Conservation (phyloP, 2,113 vertebrate species). For the Struthidea cinerea region DNA sequence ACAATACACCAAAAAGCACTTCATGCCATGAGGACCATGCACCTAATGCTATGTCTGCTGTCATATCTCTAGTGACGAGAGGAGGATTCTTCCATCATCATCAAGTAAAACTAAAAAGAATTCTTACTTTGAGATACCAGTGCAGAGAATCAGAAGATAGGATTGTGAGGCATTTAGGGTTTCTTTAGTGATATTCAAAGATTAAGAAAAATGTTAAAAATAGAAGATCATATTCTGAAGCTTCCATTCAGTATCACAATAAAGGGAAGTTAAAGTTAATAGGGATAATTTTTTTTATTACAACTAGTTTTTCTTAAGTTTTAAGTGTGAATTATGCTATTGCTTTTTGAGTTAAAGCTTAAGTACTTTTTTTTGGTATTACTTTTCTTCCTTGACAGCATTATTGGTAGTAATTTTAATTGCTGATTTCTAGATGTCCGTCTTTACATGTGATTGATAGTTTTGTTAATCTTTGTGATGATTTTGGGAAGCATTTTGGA, state of each 20-base stretch:
- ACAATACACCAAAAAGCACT: neutral
- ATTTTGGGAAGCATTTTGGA: conserved; percentile 44
- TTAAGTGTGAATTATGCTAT: neutral
- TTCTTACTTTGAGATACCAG: neutral
- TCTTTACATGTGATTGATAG: neutral
- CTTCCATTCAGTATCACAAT: neutral
- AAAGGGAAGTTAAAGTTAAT: neutral
- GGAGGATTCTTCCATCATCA: neutral
- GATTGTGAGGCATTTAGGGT: neutral
- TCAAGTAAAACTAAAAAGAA: neutral
- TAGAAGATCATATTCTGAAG: neutral
- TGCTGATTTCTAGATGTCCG: neutral
- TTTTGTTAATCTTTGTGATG: conserved; percentile 10
- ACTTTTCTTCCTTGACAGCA: neutral
- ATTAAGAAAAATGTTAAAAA: neutral
- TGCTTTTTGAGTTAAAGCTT: neutral
- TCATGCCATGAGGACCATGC: neutral
- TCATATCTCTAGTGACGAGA: neutral
- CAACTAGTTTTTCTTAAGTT: neutral
- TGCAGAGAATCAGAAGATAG: neutral
- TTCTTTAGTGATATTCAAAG: neutral
- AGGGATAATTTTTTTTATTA: neutral
- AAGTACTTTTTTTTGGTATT: neutral
- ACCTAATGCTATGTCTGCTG: neutral
- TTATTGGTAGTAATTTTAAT: neutral